Conservation (phyloP, 2,797 vertebrate genomes). For the Melanotaenia nigrans region DNA sequence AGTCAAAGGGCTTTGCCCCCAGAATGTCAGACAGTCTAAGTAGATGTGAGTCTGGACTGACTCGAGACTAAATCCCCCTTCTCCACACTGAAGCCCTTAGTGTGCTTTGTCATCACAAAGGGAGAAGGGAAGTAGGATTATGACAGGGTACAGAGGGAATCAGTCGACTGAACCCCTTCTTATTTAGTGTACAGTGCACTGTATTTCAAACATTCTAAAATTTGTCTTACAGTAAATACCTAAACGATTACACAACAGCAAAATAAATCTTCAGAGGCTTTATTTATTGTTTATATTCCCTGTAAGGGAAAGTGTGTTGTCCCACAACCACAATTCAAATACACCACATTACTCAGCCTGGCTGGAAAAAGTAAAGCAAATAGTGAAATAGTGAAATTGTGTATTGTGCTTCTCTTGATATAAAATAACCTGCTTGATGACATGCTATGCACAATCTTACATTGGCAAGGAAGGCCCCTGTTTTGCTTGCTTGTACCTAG, state of each 20-base stretch:
- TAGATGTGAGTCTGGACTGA: slow-evolving; percentile 72
- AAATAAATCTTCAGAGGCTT: slow-evolving; percentile 36
- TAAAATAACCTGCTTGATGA: slow-evolving; percentile 43
- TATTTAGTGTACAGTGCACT: slow-evolving; percentile 39
- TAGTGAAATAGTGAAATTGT: slow-evolving; percentile 22
- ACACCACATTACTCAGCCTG: slow-evolving; percentile 25
- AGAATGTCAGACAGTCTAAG: slow-evolving; percentile 81
- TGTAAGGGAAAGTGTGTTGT: slow-evolving; percentile 32
- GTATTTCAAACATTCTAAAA: slow-evolving; percentile 22
- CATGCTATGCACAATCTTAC: slow-evolving; percentile 37
- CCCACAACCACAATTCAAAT: slow-evolving; percentile 31
- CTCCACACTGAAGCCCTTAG: slow-evolving; percentile 53
- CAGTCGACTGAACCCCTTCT: slow-evolving; percentile 52
- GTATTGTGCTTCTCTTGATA: slow-evolving; percentile 42
- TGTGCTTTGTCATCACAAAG: slow-evolving; percentile 53
- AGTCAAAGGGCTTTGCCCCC: slow-evolving; percentile 77
- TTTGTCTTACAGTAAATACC: slow-evolving; percentile 38
- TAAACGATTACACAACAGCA: slow-evolving; percentile 24
- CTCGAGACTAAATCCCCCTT: slow-evolving; percentile 70
- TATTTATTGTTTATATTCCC: slow-evolving; percentile 66
- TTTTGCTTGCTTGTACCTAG: slow-evolving; percentile 53
- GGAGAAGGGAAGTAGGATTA: slow-evolving; percentile 61
- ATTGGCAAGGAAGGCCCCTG: slow-evolving; percentile 17
- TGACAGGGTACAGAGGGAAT: slow-evolving; percentile 57
- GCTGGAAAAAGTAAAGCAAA: slow-evolving; percentile 41